A percentile compares a stretch with the other conserved stretches of the same genome.
Evolutionary conservation across 92 coral and sea anemone genomes (phyloP).

Genomic region (Metridium senile): DNA sequence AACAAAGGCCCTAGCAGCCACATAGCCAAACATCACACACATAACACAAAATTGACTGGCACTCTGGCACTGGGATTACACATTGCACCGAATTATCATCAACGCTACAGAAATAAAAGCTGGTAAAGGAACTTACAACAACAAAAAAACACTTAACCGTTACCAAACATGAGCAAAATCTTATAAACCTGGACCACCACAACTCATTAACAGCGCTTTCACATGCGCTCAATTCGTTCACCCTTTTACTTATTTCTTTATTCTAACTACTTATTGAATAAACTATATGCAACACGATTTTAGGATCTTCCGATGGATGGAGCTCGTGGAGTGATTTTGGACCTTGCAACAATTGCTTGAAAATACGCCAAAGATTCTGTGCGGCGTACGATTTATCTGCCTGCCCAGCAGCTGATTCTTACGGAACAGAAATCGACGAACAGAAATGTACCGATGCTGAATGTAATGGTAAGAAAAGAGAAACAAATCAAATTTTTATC

Average conservation of each 20-base stretch:
- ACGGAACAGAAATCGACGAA: conserved; percentile 59
- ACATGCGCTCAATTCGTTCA: background rate
- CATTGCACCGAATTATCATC: no score
- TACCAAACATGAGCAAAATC: no score
- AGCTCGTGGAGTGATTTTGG: conserved; percentile 82
- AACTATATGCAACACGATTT: background rate
- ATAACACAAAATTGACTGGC: no score
- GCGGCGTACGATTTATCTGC: conserved; percentile 28
- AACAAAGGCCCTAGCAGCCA: no score
- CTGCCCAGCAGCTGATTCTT: conserved; percentile 73
- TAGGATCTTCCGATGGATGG: conserved; percentile 63
- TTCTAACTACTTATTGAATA: background rate
- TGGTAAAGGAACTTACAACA: no score
- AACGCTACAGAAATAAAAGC: no score
- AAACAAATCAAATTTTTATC: no score
- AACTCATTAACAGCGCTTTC: background rate
- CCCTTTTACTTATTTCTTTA: background rate
- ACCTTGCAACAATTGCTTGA: conserved; percentile 74
- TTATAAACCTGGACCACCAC: background rate
- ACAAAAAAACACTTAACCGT: no score
- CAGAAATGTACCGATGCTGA: conserved; percentile 51
- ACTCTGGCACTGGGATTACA: no score
- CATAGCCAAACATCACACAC: no score
- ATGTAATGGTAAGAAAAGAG: conserved; percentile 84
- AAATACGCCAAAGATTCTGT: conserved; percentile 83